Base-by-base conservation (phyloP, 2,113 vertebrate species). In the Talpa occidentalis region DNA sequence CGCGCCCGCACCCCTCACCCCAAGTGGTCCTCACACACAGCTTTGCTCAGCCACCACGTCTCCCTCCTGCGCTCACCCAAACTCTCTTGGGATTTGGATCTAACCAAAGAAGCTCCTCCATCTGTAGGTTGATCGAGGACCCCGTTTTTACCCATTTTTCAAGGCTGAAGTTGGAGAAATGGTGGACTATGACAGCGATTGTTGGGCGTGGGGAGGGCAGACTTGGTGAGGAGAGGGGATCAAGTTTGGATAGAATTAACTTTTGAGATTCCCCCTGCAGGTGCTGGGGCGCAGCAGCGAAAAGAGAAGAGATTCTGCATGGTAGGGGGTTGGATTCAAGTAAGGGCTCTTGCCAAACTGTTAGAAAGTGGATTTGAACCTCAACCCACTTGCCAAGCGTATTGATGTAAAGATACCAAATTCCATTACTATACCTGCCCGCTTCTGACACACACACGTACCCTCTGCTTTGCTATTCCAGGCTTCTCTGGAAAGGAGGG, bases 141-240 rank as follows among this genome's bases (percentile, higher is more conserved):
- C 67, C 56, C 47, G 54, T 87, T 40, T 47, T 82, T 66, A 69
- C 83, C 79, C 93, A 47, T 67, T 69, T 44, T 84, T 56, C 79
- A 37, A 70, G 62, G 66, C 70, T 74, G 82, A 37, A 54, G 86
- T 44, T 76, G 94, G 90, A 77, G 88, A 93, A 64, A 37, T 59
- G 64, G 44, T 24, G 1, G 74, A 44, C n/a, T n/a, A n/a, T 6
- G 59, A 54, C 21, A 1, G 35, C 5, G 66, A 15, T 52, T 28
- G 14, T 59, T n/a, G 82, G 37, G 59, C 22, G 0, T 8, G 1
- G 42, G 35, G 1, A 14, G 22, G 22, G 72, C 64, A 70, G 59
- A 52, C 2, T 1, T 4, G 66, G 10, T 22, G 21, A 47, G 19
- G 6, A 62, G 35, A 6, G n/a, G 10, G 24, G 47, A 10, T 42